Percentiles rank a stretch among this genome's conserved stretches.
Conservation (phyloP, 37 sponge, comb jelly and placozoan genomes). For the Ianthella basta region DNA sequence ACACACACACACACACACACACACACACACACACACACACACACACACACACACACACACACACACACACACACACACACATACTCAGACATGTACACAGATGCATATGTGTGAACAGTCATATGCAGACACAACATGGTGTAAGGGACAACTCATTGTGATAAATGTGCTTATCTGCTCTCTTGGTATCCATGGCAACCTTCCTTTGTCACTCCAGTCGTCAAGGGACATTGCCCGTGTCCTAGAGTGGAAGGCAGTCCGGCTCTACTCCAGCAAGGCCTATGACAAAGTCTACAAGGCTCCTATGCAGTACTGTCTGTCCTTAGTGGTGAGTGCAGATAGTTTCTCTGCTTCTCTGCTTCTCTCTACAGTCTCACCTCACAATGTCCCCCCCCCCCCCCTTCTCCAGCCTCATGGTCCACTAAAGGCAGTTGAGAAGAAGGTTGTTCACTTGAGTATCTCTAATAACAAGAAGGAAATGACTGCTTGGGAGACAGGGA, state of each 20-base stretch:
- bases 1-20: too few relatives aligned
- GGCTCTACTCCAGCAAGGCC: slow-evolving; percentile 60
- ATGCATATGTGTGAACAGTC: too few relatives aligned
- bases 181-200: too few relatives aligned
- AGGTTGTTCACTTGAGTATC: slow-evolving; percentile 73
- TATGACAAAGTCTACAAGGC: slow-evolving; percentile 84
- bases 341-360: slow-evolving; percentile 32
- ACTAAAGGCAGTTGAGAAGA: slow-evolving; percentile 54
- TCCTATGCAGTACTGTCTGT: slow-evolving; percentile 75
- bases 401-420: slow-evolving; percentile 66
- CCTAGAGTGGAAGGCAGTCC: slow-evolving; percentile 81
- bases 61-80: too few relatives aligned
- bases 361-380: slow-evolving; percentile 45
- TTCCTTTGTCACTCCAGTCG: slow-evolving; percentile 29
- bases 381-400: not conserved
- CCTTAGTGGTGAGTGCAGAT: slow-evolving; percentile 65
- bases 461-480: slow-evolving; percentile 65
- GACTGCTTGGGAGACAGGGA: slow-evolving; percentile 66
- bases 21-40: not conserved
- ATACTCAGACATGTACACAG: too few relatives aligned
- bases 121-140: too few relatives aligned
- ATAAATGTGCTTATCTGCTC: too few relatives aligned
- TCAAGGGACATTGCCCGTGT: slow-evolving; percentile 69
- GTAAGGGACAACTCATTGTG: too few relatives aligned
- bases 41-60: too few relatives aligned